Evolutionary conservation across 2,113 vertebrate genomes (phyloP).

Genomic region (Castor canadensis): DNA sequence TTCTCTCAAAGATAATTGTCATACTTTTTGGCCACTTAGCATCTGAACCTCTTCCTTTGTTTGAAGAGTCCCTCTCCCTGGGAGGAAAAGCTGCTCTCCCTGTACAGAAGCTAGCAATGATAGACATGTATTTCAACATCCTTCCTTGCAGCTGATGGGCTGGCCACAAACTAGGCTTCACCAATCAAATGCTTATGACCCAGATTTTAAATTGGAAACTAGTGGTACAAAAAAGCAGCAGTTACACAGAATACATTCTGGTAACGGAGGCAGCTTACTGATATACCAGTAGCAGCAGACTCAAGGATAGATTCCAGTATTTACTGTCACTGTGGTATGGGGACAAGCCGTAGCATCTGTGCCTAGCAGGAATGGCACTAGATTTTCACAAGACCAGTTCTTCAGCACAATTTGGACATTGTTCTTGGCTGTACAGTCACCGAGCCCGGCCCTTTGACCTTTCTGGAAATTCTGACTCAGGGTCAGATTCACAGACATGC

Average conservation of each 20-base stretch:
- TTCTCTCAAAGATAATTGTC: not conserved
- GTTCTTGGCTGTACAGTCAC: too few species aligned
- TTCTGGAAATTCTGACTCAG: not conserved
- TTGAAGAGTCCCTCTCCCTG: not conserved
- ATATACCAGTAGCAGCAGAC: not conserved
- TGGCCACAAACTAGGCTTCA: not conserved
- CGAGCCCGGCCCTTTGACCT: not conserved
- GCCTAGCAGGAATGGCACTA: not conserved
- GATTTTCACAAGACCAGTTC: not conserved
- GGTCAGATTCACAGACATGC: not conserved
- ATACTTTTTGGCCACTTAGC: not conserved
- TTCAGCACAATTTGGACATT: not conserved
- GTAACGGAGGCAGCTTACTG: not conserved
- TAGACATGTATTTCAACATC: not conserved
- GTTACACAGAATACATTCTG: not conserved
- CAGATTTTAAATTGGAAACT: not conserved
- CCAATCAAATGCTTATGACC: not conserved
- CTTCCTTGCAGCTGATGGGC: not conserved
- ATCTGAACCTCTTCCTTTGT: not conserved
- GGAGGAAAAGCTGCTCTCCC: not conserved
- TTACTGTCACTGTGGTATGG: too few species aligned
- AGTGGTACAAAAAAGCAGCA: not conserved
- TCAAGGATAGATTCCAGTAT: not conserved
- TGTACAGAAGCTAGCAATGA: not conserved
- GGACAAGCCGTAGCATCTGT: not conserved